Percentiles rank a stretch among this genome's conserved stretches.
These are phyloP conservation scores for Sceliomorpha sp. DNA, from an alignment of 2,888 invertebrate genomes.

Conservation along the genomic window DNA sequence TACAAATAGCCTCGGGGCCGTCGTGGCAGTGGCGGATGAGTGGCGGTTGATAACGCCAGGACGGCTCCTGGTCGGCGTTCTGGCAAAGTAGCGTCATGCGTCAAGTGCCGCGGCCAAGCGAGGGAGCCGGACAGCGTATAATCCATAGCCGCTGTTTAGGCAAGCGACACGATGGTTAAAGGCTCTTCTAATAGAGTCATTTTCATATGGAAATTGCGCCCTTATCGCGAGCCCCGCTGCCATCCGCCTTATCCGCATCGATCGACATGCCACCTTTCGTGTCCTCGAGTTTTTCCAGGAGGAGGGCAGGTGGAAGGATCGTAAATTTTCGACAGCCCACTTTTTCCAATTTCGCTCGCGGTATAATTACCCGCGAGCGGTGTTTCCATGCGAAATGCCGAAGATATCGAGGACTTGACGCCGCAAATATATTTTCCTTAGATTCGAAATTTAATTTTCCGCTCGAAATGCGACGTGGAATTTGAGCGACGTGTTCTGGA, in stretches of 20 bases:
- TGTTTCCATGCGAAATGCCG: not conserved
- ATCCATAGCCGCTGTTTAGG: slow-evolving; percentile 18
- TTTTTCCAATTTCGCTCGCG: no score
- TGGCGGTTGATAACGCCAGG: slow-evolving; percentile 30
- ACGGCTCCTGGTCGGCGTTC: slow-evolving; percentile 7
- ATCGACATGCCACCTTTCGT: slow-evolving; percentile 8
- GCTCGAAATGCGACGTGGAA: slow-evolving; percentile 28
- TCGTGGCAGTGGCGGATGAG: slow-evolving; percentile 28
- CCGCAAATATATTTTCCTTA: slow-evolving; percentile 25
- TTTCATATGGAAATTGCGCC: slow-evolving; percentile 34
- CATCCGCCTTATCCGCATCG: slow-evolving; percentile 10
- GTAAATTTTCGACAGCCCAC: no score
- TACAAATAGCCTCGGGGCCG: slow-evolving; percentile 32
- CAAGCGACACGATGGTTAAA: slow-evolving; percentile 26
- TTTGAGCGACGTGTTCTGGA: slow-evolving; percentile 38
- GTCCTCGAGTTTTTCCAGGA: no score
- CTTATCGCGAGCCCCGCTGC: slow-evolving; percentile 9
- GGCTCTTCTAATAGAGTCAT: slow-evolving; percentile 22
- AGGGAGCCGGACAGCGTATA: slow-evolving; percentile 13
- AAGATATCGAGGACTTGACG: not conserved
- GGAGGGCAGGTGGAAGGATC: no score
- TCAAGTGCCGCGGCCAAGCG: slow-evolving; percentile 31
- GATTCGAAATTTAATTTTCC: slow-evolving; percentile 38
- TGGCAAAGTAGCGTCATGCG: slow-evolving; percentile 38
- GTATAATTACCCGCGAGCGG: no score